Evolutionary conservation across 1,140 invertebrate species (phyloP).

Genomic region (Brachystomella parvula): DNA sequence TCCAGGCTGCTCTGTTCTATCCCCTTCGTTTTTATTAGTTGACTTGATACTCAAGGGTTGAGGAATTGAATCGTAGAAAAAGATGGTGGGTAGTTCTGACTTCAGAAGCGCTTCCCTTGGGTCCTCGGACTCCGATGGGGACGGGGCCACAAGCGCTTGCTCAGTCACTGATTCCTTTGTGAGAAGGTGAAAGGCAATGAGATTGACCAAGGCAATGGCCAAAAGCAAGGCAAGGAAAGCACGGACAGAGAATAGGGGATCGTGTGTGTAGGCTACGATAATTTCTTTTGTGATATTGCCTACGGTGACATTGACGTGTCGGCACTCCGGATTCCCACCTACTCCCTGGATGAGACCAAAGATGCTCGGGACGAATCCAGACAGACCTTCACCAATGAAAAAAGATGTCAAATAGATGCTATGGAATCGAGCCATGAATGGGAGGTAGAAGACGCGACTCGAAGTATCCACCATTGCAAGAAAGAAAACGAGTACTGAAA

Average conservation of each 20-base stretch:
- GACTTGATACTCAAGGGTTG: not conserved
- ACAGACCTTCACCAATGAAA: constrained; percentile 66
- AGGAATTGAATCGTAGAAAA: not conserved
- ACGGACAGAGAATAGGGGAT: constrained; percentile 55
- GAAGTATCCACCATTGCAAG: constrained; percentile 80
- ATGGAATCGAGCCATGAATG: constrained; percentile 75
- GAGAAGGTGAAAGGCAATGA: constrained; percentile 46
- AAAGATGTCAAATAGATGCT: constrained; percentile 59
- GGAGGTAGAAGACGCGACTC: constrained; percentile 79
- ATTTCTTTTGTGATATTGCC: constrained; percentile 38
- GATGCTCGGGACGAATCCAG: constrained; percentile 76
- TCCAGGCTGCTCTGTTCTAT: not conserved
- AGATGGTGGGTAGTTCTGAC: not conserved
- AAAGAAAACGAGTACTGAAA: constrained; percentile 59
- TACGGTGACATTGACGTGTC: constrained; percentile 39
- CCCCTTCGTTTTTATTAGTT: constrained; percentile 13
- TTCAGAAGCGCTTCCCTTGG: not conserved
- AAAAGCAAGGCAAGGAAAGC: constrained; percentile 65
- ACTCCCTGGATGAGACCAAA: constrained; percentile 74
- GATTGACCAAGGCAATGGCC: constrained; percentile 46
- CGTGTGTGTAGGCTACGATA: constrained; percentile 42
- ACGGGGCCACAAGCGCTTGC: not conserved
- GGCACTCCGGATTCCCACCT: constrained; percentile 52
- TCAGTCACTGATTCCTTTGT: constrained; percentile 42
- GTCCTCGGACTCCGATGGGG: not conserved